Conservation (phyloP, 2,888 invertebrate species). For the Hypercompe scribonia region DNA sequence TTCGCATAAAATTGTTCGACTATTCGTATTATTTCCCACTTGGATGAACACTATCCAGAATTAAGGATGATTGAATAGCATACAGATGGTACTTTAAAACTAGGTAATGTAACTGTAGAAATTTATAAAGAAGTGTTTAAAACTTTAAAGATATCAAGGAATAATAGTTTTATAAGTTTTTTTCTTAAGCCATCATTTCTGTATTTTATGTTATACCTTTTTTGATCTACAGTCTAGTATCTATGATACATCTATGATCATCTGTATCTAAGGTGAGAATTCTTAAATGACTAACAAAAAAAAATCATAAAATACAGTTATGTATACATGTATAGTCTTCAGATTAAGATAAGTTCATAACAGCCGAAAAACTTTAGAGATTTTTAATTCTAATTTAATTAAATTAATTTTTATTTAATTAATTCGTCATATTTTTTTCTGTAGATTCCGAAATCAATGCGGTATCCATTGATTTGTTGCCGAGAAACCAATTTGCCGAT, state of each 20-base stretch:
- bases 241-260: background rate
- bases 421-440: no score
- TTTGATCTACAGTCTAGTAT: background rate
- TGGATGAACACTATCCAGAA: slow-evolving; percentile 18
- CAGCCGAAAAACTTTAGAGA: no score
- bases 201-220: background rate
- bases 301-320: no score
- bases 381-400: no score
- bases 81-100: background rate
- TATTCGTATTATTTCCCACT: slow-evolving; percentile 28
- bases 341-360: no score
- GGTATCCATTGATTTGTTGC: background rate
- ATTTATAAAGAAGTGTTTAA: background rate
- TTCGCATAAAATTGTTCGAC: slow-evolving; percentile 53
- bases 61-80: slow-evolving; percentile 15
- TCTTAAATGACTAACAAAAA: no score
- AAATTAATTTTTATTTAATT: no score
- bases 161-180: background rate
- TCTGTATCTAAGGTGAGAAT: background rate
- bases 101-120: background rate
- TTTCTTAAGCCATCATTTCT: background rate
- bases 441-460: no score
- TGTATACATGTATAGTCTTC: no score
- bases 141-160: background rate
- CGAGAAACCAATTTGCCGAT: background rate